These are phyloP conservation scores for Vanessa tameamea DNA, from an alignment of 1,140 invertebrate genomes.

Conservation along the genomic window DNA sequence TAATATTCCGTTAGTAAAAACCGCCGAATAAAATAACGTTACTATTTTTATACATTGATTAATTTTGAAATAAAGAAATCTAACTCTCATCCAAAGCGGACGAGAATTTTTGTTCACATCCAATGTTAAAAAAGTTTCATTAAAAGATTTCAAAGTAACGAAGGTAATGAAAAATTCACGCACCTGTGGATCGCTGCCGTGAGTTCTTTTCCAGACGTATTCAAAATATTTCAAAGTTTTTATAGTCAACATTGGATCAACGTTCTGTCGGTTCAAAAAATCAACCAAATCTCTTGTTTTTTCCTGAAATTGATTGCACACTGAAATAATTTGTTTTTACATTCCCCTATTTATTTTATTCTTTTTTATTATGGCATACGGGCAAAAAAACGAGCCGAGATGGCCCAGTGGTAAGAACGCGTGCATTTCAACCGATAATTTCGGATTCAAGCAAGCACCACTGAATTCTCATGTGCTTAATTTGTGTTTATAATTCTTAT, in stretches of 20 bases:
- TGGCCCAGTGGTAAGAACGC: no score
- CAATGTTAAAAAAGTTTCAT: conserved; percentile 4
- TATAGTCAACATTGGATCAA: conserved; percentile 58
- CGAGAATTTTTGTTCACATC: not conserved
- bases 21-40: no score
- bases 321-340: conserved; percentile 29
- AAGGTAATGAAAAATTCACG: conserved; percentile 16
- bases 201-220: conserved; percentile 77
- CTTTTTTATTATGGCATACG: no score
- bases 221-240: conserved; percentile 76
- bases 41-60: not conserved
- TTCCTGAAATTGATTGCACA: conserved; percentile 60
- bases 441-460: no score
- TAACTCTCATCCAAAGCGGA: no score
- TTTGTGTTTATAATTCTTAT: no score
- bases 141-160: conserved; percentile 14
- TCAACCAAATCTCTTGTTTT: conserved; percentile 70
- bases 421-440: no score
- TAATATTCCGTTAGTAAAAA: no score
- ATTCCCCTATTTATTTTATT: no score
- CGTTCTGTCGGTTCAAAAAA: conserved; percentile 73
- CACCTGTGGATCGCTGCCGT: conserved; percentile 73
- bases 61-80: not conserved
- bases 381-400: no score
- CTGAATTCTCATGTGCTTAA: no score